Evolutionary conservation across 2,888 invertebrate species (phyloP).

Genomic region (Steinernema hermaphroditum): DNA sequence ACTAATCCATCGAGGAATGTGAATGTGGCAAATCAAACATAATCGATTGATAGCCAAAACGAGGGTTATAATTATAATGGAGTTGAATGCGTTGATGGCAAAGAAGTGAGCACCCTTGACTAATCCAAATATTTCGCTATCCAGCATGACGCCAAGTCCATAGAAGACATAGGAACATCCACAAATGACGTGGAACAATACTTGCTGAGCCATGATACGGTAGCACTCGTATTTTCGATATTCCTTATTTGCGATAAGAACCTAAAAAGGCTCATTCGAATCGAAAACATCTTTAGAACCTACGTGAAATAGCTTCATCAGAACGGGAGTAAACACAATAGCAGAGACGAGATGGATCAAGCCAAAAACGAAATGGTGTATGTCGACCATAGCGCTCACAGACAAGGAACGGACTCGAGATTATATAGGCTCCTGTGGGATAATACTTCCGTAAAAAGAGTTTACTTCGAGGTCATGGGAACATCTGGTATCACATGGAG

Average conservation of each 20-base stretch:
- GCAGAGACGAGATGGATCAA: too few relatives aligned
- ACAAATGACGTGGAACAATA: background rate
- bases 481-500: too few relatives aligned
- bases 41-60: slow-evolving; percentile 1
- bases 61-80: background rate
- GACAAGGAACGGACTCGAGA: too few relatives aligned
- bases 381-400: too few relatives aligned
- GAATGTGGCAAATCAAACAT: background rate
- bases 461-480: too few relatives aligned
- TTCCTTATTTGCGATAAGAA: background rate
- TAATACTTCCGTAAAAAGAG: too few relatives aligned
- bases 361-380: too few relatives aligned
- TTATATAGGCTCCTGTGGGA: too few relatives aligned
- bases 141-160: background rate
- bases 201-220: background rate
- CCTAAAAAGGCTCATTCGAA: background rate
- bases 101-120: background rate
- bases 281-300: too few relatives aligned
- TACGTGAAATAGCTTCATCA: too few relatives aligned
- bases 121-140: background rate
- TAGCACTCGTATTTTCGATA: slow-evolving; percentile 7
- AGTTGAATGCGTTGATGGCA: background rate
- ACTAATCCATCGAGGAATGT: background rate
- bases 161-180: background rate
- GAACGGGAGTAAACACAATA: too few relatives aligned